Percentiles rank a stretch among this genome's conserved stretches.
These are phyloP conservation scores for Synanthedon myopaeformis DNA, from an alignment of 2,888 invertebrate species.

Conservation along the genomic window DNA sequence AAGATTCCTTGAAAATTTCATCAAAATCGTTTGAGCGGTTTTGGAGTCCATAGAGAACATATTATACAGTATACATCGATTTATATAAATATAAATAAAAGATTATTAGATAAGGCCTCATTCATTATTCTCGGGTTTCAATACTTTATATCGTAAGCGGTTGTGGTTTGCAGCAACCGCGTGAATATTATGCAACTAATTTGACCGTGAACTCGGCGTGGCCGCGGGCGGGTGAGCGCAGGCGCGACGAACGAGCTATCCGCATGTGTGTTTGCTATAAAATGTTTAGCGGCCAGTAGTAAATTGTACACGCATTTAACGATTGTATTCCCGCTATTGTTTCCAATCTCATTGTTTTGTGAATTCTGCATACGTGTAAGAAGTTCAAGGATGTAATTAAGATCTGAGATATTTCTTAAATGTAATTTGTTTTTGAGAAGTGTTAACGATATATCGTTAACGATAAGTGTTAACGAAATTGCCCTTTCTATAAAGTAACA, in stretches of 20 bases:
- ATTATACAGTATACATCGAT: no score
- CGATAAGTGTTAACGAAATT: no score
- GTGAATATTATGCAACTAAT: constrained; percentile 15
- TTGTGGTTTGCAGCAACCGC: neutral
- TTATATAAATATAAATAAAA: no score
- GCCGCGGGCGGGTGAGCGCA: constrained; percentile 13
- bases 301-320: constrained; percentile 24
- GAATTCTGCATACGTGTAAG: constrained; percentile 14
- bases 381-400: constrained; percentile 5
- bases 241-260: no score
- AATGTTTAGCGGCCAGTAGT: constrained; percentile 13
- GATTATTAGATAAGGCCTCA: neutral
- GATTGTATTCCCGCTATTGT: constrained; percentile 38
- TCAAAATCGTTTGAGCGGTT: no score
- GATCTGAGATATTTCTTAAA: no score
- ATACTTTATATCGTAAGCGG: neutral
- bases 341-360: constrained; percentile 5
- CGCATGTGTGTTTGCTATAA: constrained; percentile 1
- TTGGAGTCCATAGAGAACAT: no score
- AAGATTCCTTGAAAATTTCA: no score
- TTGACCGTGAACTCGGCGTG: constrained; percentile 43
- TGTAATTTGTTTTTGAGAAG: no score
- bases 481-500: no score
- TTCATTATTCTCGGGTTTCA: neutral
- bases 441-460: no score